Conservation (phyloP, 1,140 invertebrate species). For the Rhagoletis pomonella region DNA sequence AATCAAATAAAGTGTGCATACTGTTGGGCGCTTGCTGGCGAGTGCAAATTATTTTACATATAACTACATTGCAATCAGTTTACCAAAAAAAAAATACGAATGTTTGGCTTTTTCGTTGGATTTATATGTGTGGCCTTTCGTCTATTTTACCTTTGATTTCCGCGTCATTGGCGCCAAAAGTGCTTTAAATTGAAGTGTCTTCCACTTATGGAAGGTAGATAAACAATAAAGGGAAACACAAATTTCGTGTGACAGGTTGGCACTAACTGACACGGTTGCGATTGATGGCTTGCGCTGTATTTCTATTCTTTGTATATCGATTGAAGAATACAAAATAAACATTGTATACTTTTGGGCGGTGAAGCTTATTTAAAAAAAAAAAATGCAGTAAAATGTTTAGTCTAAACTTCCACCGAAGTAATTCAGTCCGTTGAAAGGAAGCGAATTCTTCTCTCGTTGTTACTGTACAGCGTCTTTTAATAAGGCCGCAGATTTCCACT, state of each 20-base stretch:
- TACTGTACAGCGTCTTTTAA: too few relatives aligned
- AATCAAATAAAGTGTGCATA: slow-evolving; percentile 43
- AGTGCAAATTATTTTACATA: background rate
- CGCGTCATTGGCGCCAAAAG: slow-evolving; percentile 7
- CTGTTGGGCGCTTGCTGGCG: background rate
- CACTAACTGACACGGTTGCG: background rate
- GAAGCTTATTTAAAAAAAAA: too few relatives aligned
- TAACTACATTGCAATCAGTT: background rate
- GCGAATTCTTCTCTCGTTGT: too few relatives aligned
- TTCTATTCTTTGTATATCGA: background rate
- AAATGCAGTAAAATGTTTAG: too few relatives aligned
- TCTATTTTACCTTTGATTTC: background rate
- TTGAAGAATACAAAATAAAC: too few relatives aligned
- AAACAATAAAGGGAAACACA: background rate
- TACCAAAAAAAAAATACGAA: background rate
- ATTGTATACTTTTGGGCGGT: background rate
- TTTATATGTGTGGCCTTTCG: slow-evolving; percentile 17
- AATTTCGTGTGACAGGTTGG: background rate
- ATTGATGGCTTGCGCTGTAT: background rate
- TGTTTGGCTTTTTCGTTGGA: background rate
- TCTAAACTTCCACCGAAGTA: too few relatives aligned
- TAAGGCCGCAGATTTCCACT: too few relatives aligned
- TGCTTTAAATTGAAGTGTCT: background rate
- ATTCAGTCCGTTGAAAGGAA: too few relatives aligned
- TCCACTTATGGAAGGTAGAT: background rate